Percentiles rank a stretch among this genome's conserved stretches.
phyloP scores from a whole-genome alignment of 2,797 vertebrate genomes.

The Arnoldichthys spilopterus region DNA sequence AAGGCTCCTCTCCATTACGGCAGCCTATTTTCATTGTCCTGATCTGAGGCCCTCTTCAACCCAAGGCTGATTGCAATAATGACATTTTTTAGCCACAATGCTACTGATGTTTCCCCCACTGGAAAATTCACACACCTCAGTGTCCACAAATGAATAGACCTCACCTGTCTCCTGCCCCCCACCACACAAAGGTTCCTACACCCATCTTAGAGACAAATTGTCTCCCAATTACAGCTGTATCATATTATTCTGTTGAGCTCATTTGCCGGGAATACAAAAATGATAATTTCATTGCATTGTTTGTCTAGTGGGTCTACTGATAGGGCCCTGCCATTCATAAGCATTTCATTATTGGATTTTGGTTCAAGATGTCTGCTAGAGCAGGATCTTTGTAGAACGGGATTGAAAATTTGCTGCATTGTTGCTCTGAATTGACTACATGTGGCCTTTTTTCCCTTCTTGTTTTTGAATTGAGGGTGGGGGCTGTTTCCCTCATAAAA shows the following conservation, averaged over 20 bases:
- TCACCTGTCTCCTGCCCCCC: slow-evolving; percentile 41
- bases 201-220: slow-evolving; percentile 52
- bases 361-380: slow-evolving; percentile 45
- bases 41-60: slow-evolving; percentile 66
- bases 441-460: slow-evolving; percentile 2
- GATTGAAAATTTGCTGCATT: slow-evolving; percentile 42
- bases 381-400: slow-evolving; percentile 37
- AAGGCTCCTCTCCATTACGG: slow-evolving; percentile 72
- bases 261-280: slow-evolving; percentile 56
- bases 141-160: slow-evolving; percentile 72
- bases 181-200: slow-evolving; percentile 46
- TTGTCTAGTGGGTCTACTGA: slow-evolving; percentile 48
- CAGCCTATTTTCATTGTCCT: slow-evolving; percentile 16
- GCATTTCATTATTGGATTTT: slow-evolving; percentile 53
- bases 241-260: slow-evolving; percentile 58
- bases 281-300: slow-evolving; percentile 53
- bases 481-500: slow-evolving; percentile 44
- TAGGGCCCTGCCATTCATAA: slow-evolving; percentile 40
- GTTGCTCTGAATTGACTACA: slow-evolving; percentile 32
- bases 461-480: slow-evolving; percentile 10
- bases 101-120: slow-evolving; percentile 70
- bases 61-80: slow-evolving; percentile 80
- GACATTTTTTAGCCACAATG: slow-evolving; percentile 77
- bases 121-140: slow-evolving; percentile 69
- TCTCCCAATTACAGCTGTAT: slow-evolving; percentile 56